Percentiles rank a stretch among this genome's conserved stretches.
Conservation (phyloP, 2,797 vertebrate species). For the Schizopygopsis pylzovi region DNA sequence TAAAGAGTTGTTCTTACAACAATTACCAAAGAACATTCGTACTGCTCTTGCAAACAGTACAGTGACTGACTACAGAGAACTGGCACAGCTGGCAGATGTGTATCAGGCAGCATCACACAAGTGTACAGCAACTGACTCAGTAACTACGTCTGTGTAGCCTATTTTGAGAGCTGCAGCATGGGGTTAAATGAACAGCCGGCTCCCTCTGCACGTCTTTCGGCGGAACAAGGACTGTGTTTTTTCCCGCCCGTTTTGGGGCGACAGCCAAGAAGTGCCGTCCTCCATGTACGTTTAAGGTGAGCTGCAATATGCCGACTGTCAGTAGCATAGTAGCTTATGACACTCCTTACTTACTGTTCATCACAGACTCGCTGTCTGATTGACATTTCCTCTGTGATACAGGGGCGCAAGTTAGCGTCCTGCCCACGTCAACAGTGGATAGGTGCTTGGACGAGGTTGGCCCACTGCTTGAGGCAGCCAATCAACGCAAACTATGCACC, state of each 20-base stretch:
- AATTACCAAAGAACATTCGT: neutral
- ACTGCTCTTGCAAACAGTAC: neutral
- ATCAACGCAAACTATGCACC: constrained; percentile 12
- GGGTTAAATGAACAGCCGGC: neutral
- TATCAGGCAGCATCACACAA: neutral
- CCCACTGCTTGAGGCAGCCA: constrained; percentile 13
- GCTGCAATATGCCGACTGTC: too few relatives aligned
- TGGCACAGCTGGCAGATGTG: neutral
- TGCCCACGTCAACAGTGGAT: constrained; percentile 17
- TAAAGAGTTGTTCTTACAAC: constrained; percentile 13
- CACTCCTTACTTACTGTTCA: constrained; percentile 20
- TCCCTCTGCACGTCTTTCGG: too few relatives aligned
- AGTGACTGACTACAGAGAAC: neutral
- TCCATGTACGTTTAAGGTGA: too few relatives aligned
- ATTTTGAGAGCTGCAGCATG: neutral
- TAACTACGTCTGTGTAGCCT: neutral
- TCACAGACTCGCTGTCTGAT: constrained; percentile 26
- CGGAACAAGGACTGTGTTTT: too few relatives aligned
- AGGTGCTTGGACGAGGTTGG: neutral
- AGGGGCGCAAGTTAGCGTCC: neutral
- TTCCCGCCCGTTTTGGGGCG: too few relatives aligned
- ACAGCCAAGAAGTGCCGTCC: too few relatives aligned
- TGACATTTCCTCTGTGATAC: constrained; percentile 33
- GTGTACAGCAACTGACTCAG: neutral
- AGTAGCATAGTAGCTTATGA: neutral